A percentile compares a stretch with the other conserved stretches of the same genome.
phyloP scores from a whole-genome alignment of 1,140 invertebrate genomes.

The Ooceraea biroi region DNA sequence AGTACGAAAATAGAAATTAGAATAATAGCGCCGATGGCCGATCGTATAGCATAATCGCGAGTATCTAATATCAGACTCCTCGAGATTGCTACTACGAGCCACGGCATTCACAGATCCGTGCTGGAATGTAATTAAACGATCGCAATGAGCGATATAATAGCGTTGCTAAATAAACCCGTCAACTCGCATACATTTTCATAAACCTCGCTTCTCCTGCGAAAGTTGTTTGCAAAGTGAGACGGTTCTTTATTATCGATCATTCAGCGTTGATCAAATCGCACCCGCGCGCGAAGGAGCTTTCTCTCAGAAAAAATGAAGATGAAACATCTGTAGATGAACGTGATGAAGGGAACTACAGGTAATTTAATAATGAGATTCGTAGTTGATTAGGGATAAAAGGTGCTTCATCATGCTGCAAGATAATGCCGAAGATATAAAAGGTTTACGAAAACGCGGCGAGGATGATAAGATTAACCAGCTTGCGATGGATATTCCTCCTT shows the following conservation, averaged over 20 bases:
- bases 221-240: neutral
- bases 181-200: conserved; percentile 17
- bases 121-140: conserved; percentile 39
- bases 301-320: neutral
- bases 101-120: neutral
- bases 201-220: neutral
- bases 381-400: neutral
- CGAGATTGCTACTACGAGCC: neutral
- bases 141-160: conserved; percentile 40
- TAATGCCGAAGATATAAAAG: conserved; percentile 17
- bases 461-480: conserved; percentile 25
- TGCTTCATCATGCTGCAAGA: conserved; percentile 13
- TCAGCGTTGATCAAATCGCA: neutral
- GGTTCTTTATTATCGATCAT: neutral
- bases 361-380: conserved; percentile 25
- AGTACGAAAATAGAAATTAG: conserved; percentile 63
- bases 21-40: conserved; percentile 30
- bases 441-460: conserved; percentile 28
- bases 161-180: conserved; percentile 31
- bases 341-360: neutral
- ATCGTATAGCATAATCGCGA: conserved; percentile 25
- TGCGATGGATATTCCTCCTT: conserved; percentile 8
- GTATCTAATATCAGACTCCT: conserved; percentile 25
- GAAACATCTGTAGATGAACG: neutral
- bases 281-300: neutral